A percentile compares a stretch with the other conserved stretches of the same genome.
phyloP scores from a whole-genome alignment of 2,797 vertebrate species.

The Hozukius guyotensis region DNA sequence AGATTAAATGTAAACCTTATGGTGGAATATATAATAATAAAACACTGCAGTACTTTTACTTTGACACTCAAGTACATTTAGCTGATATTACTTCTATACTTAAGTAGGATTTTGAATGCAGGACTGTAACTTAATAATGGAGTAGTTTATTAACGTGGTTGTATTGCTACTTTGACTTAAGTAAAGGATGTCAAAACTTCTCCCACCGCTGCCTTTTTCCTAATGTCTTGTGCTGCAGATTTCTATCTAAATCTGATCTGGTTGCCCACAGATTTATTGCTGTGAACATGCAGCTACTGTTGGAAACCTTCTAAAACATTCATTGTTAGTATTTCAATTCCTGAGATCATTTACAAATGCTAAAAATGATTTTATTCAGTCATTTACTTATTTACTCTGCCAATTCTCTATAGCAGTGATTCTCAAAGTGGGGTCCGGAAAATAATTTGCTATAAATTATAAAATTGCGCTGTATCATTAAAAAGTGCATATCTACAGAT shows the following conservation, averaged over 20 bases:
- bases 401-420: fast-evolving
- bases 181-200: background rate
- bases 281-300: background rate
- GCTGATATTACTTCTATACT: background rate
- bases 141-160: background rate
- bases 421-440: fast-evolving
- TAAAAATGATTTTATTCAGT: background rate
- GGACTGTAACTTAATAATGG: background rate
- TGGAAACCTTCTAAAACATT: background rate
- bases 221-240: background rate
- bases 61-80: background rate
- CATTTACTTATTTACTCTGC: background rate
- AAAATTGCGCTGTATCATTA: too few species aligned
- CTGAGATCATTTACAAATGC: background rate
- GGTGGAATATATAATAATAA: background rate
- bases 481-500: too few species aligned
- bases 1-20: background rate
- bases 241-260: background rate
- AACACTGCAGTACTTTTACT: background rate
- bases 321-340: background rate
- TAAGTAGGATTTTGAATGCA: background rate
- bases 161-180: background rate
- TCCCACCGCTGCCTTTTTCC: background rate
- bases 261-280: background rate
- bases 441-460: too few species aligned